A percentile compares a stretch with the other conserved stretches of the same genome.
These are phyloP conservation scores for Myanophis thanlyinensis DNA, from an alignment of 2,113 vertebrate genomes.

Conservation along the genomic window DNA sequence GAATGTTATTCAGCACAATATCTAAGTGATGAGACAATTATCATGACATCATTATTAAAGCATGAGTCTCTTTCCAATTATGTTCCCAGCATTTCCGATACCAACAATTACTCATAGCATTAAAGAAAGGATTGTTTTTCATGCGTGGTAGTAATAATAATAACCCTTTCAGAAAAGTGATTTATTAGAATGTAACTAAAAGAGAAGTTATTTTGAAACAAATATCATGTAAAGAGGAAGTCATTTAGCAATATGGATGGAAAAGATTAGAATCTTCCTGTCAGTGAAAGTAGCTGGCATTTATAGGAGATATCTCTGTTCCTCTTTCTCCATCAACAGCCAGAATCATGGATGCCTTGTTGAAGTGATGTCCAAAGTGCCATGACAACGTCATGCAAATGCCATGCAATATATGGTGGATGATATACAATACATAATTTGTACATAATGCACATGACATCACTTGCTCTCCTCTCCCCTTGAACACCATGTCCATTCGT, in stretches of 20 bases:
- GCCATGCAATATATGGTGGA: neutral
- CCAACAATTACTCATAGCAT: constrained; percentile 43
- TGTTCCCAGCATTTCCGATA: neutral
- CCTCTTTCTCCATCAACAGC: neutral
- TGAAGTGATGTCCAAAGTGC: neutral
- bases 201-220: neutral
- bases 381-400: neutral
- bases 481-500: neutral
- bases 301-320: neutral
- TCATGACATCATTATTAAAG: constrained; percentile 57
- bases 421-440: neutral
- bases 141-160: neutral
- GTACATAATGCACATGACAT: neutral
- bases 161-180: neutral
- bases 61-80: constrained; percentile 55
- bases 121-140: neutral
- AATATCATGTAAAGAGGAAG: neutral
- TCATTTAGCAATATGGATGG: neutral
- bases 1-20: constrained; percentile 45
- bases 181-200: neutral
- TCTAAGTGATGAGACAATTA: constrained; percentile 36
- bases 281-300: neutral
- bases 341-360: neutral
- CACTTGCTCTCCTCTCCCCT: neutral
- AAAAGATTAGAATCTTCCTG: neutral